Conservation (phyloP, 1,140 invertebrate genomes). For the Ylistrum balloti region DNA sequence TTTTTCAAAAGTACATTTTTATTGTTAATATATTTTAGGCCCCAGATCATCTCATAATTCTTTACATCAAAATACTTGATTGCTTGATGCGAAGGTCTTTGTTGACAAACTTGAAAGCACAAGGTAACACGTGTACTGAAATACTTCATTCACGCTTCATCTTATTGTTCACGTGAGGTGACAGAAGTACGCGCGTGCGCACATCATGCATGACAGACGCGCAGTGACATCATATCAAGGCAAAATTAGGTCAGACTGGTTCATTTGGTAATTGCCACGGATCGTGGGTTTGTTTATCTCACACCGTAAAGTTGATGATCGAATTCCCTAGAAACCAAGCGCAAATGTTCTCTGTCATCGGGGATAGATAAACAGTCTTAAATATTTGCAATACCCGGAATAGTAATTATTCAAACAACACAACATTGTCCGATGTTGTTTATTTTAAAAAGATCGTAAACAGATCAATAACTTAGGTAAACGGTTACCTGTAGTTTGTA, state of each 20-base stretch:
- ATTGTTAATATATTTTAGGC: background rate
- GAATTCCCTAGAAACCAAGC: background rate
- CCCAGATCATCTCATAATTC: background rate
- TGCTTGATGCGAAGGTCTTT: background rate
- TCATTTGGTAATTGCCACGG: background rate
- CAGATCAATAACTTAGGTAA: slow-evolving; percentile 31
- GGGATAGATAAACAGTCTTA: no score
- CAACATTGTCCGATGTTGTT: background rate
- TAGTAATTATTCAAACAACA: background rate
- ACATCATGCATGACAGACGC: background rate
- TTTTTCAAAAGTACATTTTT: background rate
- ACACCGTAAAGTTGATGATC: background rate
- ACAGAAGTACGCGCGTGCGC: background rate
- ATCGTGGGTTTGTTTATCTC: background rate
- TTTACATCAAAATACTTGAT: background rate
- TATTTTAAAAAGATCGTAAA: background rate
- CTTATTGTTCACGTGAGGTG: background rate
- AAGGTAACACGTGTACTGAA: background rate
- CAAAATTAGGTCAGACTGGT: background rate
- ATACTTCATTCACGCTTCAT: background rate
- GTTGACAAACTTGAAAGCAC: background rate
- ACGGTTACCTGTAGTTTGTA: background rate
- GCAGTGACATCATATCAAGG: background rate
- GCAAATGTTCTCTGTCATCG: background rate
- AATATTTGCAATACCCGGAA: background rate